Conservation (phyloP, 1,140 invertebrate species). For the Eumaeus atala region DNA sequence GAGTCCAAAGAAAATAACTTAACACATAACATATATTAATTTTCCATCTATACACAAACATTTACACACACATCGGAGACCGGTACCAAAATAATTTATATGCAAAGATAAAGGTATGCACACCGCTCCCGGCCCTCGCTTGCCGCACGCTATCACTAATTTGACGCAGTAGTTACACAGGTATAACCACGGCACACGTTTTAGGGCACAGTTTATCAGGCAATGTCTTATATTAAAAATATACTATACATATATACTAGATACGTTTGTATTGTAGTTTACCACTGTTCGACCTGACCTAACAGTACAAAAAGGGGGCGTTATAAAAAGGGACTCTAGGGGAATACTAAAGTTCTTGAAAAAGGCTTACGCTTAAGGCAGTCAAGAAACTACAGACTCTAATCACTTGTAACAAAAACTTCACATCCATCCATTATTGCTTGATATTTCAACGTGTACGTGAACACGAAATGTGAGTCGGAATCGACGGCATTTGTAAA, state of each 20-base stretch:
- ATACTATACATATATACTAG: slow-evolving; percentile 53
- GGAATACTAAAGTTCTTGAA: neutral
- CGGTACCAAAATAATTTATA: slow-evolving; percentile 54
- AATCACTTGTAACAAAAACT: slow-evolving; percentile 35
- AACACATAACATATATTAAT: slow-evolving; percentile 68
- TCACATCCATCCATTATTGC: slow-evolving; percentile 70
- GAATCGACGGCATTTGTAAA: slow-evolving; percentile 2
- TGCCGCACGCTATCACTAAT: slow-evolving; percentile 31
- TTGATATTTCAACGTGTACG: slow-evolving; percentile 24
- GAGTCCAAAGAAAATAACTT: slow-evolving; percentile 42
- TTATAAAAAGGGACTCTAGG: slow-evolving; percentile 6
- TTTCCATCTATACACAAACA: slow-evolving; percentile 69
- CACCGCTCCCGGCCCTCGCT: slow-evolving; percentile 29
- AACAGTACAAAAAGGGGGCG: neutral
- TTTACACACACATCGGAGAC: slow-evolving; percentile 58
- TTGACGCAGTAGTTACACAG: slow-evolving; percentile 32
- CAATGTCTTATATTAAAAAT: slow-evolving; percentile 50
- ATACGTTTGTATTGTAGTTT: slow-evolving; percentile 56
- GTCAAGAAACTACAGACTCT: slow-evolving; percentile 32
- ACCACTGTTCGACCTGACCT: slow-evolving; percentile 45
- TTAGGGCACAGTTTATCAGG: slow-evolving; percentile 65
- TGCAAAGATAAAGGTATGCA: slow-evolving; percentile 30
- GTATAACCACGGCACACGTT: slow-evolving; percentile 52
- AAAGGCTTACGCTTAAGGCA: slow-evolving; percentile 35
- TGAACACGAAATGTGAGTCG: neutral